A percentile compares a stretch with the other conserved stretches of the same genome.
phyloP scores from a whole-genome alignment of 2,113 vertebrate genomes.

The Oriolus oriolus region DNA sequence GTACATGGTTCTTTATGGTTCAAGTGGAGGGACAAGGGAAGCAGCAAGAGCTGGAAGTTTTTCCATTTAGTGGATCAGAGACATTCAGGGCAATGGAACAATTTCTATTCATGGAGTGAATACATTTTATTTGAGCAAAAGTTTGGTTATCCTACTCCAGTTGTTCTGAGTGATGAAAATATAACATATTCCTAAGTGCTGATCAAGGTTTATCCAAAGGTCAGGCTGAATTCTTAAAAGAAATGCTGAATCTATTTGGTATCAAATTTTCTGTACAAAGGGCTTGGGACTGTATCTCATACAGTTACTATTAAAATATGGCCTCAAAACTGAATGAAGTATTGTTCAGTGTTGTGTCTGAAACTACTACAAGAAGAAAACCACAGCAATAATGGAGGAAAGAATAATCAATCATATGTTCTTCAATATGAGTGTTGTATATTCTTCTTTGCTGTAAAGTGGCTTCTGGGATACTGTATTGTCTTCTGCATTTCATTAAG shows the following conservation, averaged over 20 bases:
- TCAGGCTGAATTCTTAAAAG: neutral
- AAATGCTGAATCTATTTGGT: neutral
- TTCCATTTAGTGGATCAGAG: neutral
- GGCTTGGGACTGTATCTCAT: neutral
- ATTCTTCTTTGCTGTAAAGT: neutral
- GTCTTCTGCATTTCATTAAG: slow-evolving; percentile 27
- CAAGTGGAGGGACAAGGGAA: neutral
- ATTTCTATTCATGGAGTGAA: neutral
- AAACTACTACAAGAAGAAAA: neutral
- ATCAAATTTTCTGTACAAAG: neutral
- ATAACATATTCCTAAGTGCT: neutral
- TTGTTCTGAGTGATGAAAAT: neutral
- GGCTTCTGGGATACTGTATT: neutral
- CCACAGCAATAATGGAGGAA: neutral
- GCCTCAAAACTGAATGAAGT: neutral
- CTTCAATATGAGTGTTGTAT: neutral
- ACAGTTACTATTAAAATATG: neutral
- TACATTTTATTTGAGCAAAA: neutral
- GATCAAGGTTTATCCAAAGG: neutral
- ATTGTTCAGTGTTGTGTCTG: neutral
- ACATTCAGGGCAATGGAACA: neutral
- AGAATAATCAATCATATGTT: neutral
- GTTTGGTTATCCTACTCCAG: neutral
- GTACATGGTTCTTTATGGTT: neutral
- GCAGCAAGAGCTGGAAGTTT: neutral